Conservation (phyloP, 2,113 vertebrate species). For the Anguilla japonica region DNA sequence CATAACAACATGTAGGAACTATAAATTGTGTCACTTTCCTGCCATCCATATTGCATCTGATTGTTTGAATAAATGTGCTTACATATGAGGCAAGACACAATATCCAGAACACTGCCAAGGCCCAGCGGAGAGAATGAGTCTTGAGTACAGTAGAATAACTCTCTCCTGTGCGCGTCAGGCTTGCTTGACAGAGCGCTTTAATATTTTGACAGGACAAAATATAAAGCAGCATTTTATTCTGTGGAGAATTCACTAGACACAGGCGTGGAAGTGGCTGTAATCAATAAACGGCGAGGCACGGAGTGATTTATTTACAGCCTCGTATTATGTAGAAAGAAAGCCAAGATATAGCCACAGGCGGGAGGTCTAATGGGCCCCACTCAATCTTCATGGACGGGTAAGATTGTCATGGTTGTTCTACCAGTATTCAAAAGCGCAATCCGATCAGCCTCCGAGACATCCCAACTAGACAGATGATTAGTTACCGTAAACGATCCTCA, state of each 20-base stretch:
- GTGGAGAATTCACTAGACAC: constrained; percentile 90
- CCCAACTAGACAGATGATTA: constrained; percentile 95
- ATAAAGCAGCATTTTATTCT: constrained; percentile 97
- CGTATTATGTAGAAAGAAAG: constrained; percentile 91
- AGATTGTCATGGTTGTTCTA: constrained; percentile 88
- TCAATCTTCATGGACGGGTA: constrained; percentile 90
- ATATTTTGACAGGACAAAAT: constrained; percentile 98
- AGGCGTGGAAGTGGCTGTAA: constrained; percentile 92
- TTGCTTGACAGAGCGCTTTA: constrained; percentile 93
- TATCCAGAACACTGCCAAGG: background rate
- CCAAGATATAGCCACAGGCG: constrained; percentile 84
- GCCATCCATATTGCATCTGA: background rate
- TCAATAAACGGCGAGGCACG: constrained; percentile 92
- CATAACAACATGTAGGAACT: background rate
- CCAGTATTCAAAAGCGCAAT: constrained; percentile 92
- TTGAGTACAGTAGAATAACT: constrained; percentile 77
- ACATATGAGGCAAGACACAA: background rate
- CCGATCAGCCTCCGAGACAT: constrained; percentile 94
- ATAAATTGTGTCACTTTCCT: background rate
- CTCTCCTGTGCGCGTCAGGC: constrained; percentile 79
- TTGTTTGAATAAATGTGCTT: background rate
- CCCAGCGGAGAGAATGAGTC: background rate
- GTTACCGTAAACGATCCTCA: constrained; percentile 95
- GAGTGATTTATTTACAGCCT: constrained; percentile 89
- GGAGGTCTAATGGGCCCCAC: constrained; percentile 86